Percentiles rank a stretch among this genome's conserved stretches.
These are phyloP conservation scores for Propithecus coquereli DNA, from an alignment of 2,113 vertebrate genomes.

Conservation along the genomic window DNA sequence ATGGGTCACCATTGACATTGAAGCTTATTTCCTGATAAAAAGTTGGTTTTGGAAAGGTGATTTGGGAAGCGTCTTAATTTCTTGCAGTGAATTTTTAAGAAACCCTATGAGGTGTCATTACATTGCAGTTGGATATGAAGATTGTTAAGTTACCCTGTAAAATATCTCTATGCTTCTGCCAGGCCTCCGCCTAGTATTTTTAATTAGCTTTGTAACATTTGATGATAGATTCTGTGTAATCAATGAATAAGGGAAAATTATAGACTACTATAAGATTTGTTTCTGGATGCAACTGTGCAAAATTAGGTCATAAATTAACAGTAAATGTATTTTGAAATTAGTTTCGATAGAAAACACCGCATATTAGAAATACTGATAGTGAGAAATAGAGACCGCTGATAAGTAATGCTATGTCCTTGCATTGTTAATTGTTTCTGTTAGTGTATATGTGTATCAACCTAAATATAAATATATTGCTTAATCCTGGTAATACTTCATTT, in stretches of 20 bases:
- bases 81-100: not conserved
- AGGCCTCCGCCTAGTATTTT: not conserved
- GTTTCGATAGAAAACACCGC: not conserved
- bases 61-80: not conserved
- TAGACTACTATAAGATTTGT: not conserved
- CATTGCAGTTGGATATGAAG: not conserved
- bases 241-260: not conserved
- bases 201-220: not conserved
- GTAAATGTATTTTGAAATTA: not conserved
- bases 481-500: not conserved
- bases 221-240: not conserved
- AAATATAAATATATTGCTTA: not conserved
- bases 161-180: not conserved
- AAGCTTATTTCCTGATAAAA: not conserved
- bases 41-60: not conserved
- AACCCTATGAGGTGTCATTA: not conserved
- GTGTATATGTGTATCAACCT: not conserved
- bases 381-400: not conserved
- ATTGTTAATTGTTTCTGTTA: not conserved
- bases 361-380: not conserved
- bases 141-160: not conserved
- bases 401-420: not conserved
- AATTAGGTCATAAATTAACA: not conserved
- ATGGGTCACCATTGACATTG: constrained; percentile 69
- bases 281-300: not conserved